Evolutionary conservation across 2,113 vertebrate species (phyloP), one percentile per base, ranked within the genome.

Genomic region (Choloepus hoffmanni): DNA sequence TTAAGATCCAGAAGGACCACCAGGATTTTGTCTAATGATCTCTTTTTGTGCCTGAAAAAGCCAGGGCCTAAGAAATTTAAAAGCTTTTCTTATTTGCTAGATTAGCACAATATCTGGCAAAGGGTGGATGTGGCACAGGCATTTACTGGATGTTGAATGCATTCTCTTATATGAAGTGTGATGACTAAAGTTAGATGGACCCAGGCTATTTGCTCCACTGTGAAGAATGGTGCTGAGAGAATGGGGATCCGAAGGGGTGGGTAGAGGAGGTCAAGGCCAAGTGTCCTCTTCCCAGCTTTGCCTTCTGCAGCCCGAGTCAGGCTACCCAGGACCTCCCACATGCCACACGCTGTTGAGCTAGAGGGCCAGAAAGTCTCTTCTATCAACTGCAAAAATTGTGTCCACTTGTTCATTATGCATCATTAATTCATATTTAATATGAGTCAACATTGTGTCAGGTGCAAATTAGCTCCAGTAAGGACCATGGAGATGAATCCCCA

Each of bases 211-310:
- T 45, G 33, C 19, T 63, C 45, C 23, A 6, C 30, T 0, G 7
- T 40, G 23, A 78, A 40, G 55, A 50, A 36, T 19, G 18, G 28
- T 1, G 2, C 13, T 23, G 33, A 60, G 30, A 62, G 24, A 36
- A 24, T 16, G 4, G 12, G 23, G 3, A 21, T 8, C 2, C 67
- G 1, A 6, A 13, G 5, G 2, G n/a, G 4, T 5, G 0, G 2
- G 9, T 30, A 36, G 19, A 77, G 63, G n/a, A 33, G 5, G 77
- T 14, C 7, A 2, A 40, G n/a, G 33, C 40, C 12, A 5, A 23
- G 15, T 14, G 0, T 2, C 13, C 15, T 62, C 33, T 10, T 26
- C 50, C 21, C 8, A 1, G 36, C 9, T 87, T 30, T 19, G 3
- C 43, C 28, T 65, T 4, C 3, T 1, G 43, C n/a, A 55, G 18